Conservation (phyloP, 2,888 invertebrate species). For the Pogonocherus hispidulus region DNA sequence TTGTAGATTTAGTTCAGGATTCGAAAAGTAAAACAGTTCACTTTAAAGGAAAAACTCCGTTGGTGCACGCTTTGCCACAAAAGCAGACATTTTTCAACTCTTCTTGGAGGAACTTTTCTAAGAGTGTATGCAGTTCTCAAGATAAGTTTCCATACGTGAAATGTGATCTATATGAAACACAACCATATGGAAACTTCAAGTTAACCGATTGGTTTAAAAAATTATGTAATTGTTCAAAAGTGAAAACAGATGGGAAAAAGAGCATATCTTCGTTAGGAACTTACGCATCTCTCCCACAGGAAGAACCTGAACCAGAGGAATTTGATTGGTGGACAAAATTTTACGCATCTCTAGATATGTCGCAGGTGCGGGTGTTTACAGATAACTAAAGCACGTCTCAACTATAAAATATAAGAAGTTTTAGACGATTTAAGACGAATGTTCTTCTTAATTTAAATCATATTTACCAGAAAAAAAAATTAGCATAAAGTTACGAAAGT, state of each 20-base stretch:
- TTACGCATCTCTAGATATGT: slow-evolving; percentile 65
- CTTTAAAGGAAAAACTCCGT: not conserved
- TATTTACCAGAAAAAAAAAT: too few relatives aligned
- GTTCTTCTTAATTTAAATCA: too few relatives aligned
- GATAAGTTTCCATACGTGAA: not conserved
- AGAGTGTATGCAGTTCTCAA: not conserved
- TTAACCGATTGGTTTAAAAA: not conserved
- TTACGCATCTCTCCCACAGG: slow-evolving; percentile 39
- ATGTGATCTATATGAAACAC: not conserved
- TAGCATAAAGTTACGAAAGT: too few relatives aligned
- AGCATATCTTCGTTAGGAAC: slow-evolving; percentile 18
- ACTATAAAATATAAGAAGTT: too few relatives aligned
- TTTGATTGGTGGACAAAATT: slow-evolving; percentile 74
- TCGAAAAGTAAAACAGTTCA: not conserved
- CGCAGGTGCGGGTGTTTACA: too few relatives aligned
- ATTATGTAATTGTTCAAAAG: not conserved
- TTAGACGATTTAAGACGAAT: too few relatives aligned
- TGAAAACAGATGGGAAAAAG: not conserved
- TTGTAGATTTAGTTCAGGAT: not conserved
- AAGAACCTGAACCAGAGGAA: slow-evolving; percentile 62
- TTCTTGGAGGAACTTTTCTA: not conserved
- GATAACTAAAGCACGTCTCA: too few relatives aligned
- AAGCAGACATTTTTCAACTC: not conserved
- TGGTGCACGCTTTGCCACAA: not conserved
- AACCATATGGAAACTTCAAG: not conserved